Conservation (phyloP, 2,888 invertebrate species). For the Muschampia plurimacula region DNA sequence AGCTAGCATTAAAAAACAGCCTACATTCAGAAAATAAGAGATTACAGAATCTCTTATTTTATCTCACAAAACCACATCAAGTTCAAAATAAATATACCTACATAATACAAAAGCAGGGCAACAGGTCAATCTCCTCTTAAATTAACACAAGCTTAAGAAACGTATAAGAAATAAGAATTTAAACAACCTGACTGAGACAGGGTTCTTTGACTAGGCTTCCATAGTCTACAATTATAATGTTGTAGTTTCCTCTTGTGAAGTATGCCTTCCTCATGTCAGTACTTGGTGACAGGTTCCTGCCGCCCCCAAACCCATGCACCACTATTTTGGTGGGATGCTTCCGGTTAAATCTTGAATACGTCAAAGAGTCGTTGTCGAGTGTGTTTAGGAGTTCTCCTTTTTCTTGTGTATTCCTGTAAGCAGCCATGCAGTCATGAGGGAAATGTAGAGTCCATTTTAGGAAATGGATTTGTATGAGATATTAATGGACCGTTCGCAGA, state of each 20-base stretch:
- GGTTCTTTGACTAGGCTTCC: conserved; percentile 92
- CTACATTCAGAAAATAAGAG: no score
- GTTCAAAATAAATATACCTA: no score
- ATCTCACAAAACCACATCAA: no score
- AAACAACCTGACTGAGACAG: conserved; percentile 90
- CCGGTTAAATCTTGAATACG: conserved; percentile 91
- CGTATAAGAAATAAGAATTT: neutral
- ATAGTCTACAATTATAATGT: conserved; percentile 95
- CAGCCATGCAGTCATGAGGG: neutral
- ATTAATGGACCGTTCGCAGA: no score
- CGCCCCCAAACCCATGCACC: conserved; percentile 96
- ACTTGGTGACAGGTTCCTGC: conserved; percentile 92
- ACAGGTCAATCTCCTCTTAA: no score
- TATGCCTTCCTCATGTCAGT: conserved; percentile 94
- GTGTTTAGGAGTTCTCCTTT: conserved; percentile 90
- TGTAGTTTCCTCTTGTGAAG: conserved; percentile 92
- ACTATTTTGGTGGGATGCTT: conserved; percentile 93
- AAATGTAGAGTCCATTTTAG: no score
- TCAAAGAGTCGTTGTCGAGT: conserved; percentile 88
- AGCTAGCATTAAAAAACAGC: no score
- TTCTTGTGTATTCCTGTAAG: conserved; percentile 89
- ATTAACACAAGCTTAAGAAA: neutral
- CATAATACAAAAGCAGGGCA: no score
- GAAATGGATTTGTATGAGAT: no score
- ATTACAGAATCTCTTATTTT: no score